Evolutionary conservation across 2,113 vertebrate species (phyloP).

Genomic region (Aleadryas rufinucha): DNA sequence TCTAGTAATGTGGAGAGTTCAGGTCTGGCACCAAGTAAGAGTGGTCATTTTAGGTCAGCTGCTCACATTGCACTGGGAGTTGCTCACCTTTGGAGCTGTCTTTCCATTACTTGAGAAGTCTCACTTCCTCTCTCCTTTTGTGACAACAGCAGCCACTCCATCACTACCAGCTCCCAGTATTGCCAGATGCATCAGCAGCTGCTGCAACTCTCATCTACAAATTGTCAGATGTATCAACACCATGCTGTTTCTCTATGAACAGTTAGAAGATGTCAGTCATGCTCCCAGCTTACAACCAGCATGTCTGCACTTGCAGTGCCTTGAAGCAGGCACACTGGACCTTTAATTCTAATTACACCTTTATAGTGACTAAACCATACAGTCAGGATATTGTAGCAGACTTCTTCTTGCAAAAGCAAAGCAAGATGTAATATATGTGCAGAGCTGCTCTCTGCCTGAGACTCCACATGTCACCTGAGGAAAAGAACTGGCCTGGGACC

Average conservation of each 20-base stretch:
- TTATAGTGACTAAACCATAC: neutral
- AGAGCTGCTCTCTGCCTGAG: neutral
- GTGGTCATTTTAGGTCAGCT: neutral
- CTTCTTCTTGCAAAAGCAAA: neutral
- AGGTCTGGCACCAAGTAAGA: neutral
- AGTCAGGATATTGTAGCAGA: neutral
- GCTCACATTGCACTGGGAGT: fast-evolving
- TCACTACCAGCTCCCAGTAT: neutral
- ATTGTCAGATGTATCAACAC: neutral
- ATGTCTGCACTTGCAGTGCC: neutral
- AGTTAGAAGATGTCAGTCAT: neutral
- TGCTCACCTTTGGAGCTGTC: neutral
- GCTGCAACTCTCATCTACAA: neutral
- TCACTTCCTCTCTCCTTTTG: neutral
- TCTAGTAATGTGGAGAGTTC: neutral
- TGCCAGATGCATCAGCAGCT: neutral
- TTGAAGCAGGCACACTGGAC: neutral
- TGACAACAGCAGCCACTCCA: neutral
- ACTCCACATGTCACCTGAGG: neutral
- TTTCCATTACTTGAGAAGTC: neutral
- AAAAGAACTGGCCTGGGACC: neutral
- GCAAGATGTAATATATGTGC: neutral
- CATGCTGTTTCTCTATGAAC: neutral
- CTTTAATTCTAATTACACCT: neutral
- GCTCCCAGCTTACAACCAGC: neutral